Evolutionary conservation across 2,888 invertebrate species (phyloP), one percentile per base, ranked within the genome.

Genomic region (Plagodis pulveraria): DNA sequence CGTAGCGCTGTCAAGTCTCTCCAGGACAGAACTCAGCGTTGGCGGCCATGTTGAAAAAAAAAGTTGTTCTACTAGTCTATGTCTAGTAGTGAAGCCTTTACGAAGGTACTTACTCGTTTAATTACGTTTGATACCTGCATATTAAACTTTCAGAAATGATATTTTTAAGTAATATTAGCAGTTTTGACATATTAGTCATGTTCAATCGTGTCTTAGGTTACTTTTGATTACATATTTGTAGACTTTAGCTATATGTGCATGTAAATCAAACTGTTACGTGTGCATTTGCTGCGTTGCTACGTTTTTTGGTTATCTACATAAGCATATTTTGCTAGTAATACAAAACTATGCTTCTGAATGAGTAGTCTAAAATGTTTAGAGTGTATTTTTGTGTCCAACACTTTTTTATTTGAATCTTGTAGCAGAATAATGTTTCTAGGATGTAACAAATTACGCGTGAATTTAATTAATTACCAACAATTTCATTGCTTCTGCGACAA

Each of bases 1-100:
- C 63, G 73, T 78, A 78, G 81, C 77, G 76, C 74, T 83, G 83
- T 81, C 86, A 81, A 79, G n/a, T 77, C 72, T 74, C 69, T 22
- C 22, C 22, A 22, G 22, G 22, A 22, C 4, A 22, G 22, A 22
- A 2, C 22, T 22, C 22, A 22, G 22, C 22, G 22, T 22, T 67
- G 66, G 74, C 80, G 73, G 85, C 84, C 87, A 87, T 87, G 74
- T 84, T 87, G 82, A 85, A 89, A 87, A 87, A 87, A 87, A 78
- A 84, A 87, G 82, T 83, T 69, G 81, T 77, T 72, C 67, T 69
- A 76, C 81, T 77, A 78, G 63, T 38, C 38, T 2, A 38, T 33
- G 22, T 22, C 22, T 22, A 22, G 22, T 48, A 51, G 51, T 12
- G 36, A 60, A 55, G 55, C 56, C 66, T 72, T 74, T 70, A 40